Conservation (phyloP, 2,888 invertebrate species). For the Exocentrus adspersus region DNA sequence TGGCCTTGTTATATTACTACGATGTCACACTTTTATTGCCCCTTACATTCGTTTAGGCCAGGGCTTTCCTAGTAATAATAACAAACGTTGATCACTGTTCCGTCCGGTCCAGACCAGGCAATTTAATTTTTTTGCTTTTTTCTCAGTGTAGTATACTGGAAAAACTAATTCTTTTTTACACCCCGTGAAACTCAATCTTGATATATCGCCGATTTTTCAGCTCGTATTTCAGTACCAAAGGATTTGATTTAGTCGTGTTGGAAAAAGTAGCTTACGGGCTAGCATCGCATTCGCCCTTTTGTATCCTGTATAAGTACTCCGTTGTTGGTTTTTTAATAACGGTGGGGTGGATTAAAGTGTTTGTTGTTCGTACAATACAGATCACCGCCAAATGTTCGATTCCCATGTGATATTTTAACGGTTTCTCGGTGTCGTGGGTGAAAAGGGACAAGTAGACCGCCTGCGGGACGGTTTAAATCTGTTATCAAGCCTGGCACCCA, state of each 20-base stretch:
- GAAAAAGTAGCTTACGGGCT: neutral
- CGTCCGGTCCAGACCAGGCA: too few relatives aligned
- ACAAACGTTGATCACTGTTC: too few relatives aligned
- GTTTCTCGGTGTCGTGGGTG: constrained; percentile 14
- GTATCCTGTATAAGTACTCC: neutral
- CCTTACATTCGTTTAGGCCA: constrained; percentile 11
- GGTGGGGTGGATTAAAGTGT: constrained; percentile 13
- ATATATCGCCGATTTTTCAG: neutral
- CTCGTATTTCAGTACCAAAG: neutral
- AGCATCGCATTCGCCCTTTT: constrained; percentile 1
- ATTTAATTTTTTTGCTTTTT: too few relatives aligned
- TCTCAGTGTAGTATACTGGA: too few relatives aligned
- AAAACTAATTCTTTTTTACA: too few relatives aligned
- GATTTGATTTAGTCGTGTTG: constrained; percentile 3
- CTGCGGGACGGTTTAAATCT: too few relatives aligned
- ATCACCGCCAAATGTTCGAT: constrained; percentile 17
- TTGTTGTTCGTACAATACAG: constrained; percentile 1
- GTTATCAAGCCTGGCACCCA: too few relatives aligned
- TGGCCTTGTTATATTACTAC: constrained; percentile 32
- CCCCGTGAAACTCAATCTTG: neutral
- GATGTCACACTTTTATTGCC: constrained; percentile 24
- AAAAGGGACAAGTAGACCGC: neutral
- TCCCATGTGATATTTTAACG: constrained; percentile 13
- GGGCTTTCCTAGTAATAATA: neutral
- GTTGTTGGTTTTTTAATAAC: constrained; percentile 4